Evolutionary conservation across 2,797 vertebrate species (phyloP).

Genomic region (Hozukius guyotensis): DNA sequence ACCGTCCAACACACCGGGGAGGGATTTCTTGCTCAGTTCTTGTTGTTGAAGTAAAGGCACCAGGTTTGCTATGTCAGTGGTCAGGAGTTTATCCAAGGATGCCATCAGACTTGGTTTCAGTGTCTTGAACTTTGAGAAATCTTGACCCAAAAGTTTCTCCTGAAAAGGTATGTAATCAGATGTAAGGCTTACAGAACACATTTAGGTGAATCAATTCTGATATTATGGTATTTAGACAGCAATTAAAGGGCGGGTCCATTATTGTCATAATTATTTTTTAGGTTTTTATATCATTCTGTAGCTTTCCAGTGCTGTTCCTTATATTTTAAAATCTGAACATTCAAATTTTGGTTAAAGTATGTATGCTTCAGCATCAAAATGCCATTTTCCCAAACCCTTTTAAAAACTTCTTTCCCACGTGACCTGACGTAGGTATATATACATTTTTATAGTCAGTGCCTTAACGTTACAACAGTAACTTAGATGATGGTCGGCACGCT

Average conservation of each 20-base stretch:
- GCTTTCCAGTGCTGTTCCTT: too few relatives aligned
- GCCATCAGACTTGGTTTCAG: constrained; percentile 89
- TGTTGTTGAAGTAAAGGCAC: constrained; percentile 89
- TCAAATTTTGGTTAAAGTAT: too few relatives aligned
- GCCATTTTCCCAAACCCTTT: too few relatives aligned
- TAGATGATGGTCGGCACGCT: too few relatives aligned
- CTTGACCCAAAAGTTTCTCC: constrained; percentile 88
- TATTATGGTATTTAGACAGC: background rate
- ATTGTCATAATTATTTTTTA: too few relatives aligned
- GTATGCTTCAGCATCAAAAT: too few relatives aligned
- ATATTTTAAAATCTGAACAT: too few relatives aligned
- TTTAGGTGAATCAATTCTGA: background rate
- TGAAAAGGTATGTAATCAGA: constrained; percentile 59
- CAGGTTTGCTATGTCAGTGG: constrained; percentile 86
- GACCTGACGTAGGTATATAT: too few relatives aligned
- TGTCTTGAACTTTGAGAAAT: constrained; percentile 91
- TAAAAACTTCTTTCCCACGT: too few relatives aligned
- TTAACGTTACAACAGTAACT: too few relatives aligned
- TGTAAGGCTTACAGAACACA: constrained; percentile 14
- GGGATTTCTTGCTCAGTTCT: constrained; percentile 78
- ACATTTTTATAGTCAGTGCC: too few relatives aligned
- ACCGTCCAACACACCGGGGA: constrained; percentile 84
- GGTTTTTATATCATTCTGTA: too few relatives aligned
- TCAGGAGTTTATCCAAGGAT: constrained; percentile 88
- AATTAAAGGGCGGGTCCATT: background rate